Percentiles rank a stretch among this genome's conserved stretches.
These are phyloP conservation scores for Perca schrenkii DNA, from an alignment of 2,113 vertebrate species.

Conservation along the genomic window DNA sequence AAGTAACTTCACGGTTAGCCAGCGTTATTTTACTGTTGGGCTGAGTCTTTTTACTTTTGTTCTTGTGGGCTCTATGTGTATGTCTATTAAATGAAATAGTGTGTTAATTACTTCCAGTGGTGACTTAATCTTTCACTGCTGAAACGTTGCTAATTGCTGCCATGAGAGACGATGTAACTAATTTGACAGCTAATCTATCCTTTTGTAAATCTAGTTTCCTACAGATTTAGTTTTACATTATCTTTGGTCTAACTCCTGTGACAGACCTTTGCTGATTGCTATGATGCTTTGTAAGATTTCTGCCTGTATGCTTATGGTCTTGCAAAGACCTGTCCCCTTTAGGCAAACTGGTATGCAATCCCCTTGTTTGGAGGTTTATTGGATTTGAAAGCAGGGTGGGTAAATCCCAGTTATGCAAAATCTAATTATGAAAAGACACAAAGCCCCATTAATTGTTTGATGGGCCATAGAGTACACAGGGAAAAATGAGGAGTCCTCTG, in stretches of 20 bases:
- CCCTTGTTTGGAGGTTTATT: constrained; percentile 49
- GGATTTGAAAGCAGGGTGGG: constrained; percentile 40
- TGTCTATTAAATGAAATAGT: no score
- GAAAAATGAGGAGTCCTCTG: background rate
- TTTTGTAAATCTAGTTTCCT: background rate
- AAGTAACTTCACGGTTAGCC: no score
- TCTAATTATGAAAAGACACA: constrained; percentile 42
- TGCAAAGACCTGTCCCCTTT: constrained; percentile 29
- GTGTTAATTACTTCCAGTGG: no score
- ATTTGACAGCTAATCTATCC: background rate
- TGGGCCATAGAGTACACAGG: background rate
- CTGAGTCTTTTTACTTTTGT: no score
- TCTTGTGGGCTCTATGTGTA: no score
- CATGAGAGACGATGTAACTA: no score
- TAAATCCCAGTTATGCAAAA: constrained; percentile 48
- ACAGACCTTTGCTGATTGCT: background rate
- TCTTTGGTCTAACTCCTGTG: no score
- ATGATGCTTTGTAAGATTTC: background rate
- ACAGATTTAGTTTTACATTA: background rate
- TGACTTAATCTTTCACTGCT: no score
- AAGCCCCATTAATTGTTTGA: constrained; percentile 39
- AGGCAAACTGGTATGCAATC: constrained; percentile 28
- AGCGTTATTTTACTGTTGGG: no score
- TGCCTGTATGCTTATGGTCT: background rate
- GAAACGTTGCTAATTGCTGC: background rate